A percentile compares a stretch with the other conserved stretches of the same genome.
Conservation (phyloP, 2,888 invertebrate genomes). For the Apotomis betuletana region DNA sequence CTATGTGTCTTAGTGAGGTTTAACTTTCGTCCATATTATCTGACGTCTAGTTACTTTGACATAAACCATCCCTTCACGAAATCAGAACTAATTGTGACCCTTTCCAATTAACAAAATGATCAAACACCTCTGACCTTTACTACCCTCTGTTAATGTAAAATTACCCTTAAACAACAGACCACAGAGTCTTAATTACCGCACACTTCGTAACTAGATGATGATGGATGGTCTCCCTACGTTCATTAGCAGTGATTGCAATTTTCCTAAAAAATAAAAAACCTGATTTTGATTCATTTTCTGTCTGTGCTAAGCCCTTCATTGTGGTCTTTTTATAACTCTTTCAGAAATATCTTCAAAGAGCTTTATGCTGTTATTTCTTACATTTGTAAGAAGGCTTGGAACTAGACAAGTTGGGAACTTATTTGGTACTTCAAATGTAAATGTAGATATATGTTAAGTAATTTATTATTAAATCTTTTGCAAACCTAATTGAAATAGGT, state of each 20-base stretch:
- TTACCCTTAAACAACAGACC: background rate
- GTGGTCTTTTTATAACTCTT: background rate
- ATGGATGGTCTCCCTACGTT: conserved; percentile 54
- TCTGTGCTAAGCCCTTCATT: background rate
- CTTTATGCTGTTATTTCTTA: background rate
- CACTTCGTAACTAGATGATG: conserved; percentile 60
- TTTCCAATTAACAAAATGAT: conserved; percentile 2
- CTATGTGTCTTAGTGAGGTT: no score
- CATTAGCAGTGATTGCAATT: conserved; percentile 69
- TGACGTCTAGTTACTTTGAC: background rate
- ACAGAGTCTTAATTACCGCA: background rate
- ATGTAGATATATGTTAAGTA: no score
- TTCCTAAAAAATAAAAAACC: conserved; percentile 43
- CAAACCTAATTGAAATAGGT: background rate
- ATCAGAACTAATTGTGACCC: conserved; percentile 3
- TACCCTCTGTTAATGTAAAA: background rate
- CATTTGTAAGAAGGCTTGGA: background rate
- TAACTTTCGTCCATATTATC: background rate
- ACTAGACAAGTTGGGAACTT: background rate
- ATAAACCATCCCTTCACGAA: background rate
- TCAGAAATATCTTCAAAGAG: conserved; percentile 3
- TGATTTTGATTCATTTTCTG: background rate
- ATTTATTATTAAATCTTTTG: no score
- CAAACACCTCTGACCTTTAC: background rate
- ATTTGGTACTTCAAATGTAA: no score